A percentile compares a stretch with the other conserved stretches of the same genome.
Evolutionary conservation across 1,140 invertebrate genomes (phyloP).

Genomic region (Ganaspis sp.): DNA sequence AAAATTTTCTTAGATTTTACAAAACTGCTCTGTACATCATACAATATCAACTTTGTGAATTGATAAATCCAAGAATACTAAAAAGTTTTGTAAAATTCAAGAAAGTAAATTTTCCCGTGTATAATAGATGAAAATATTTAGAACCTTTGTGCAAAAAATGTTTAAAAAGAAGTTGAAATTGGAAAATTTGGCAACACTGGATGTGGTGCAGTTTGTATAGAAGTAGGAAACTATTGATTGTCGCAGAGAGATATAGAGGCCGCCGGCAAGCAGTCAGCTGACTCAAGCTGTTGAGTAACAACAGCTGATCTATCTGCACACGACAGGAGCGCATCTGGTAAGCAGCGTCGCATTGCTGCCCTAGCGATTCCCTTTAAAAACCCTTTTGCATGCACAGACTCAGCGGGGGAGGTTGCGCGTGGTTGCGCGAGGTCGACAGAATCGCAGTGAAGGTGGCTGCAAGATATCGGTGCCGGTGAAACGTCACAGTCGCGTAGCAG

Average conservation of each 20-base stretch:
- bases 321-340: slow-evolving; percentile 60
- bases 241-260: slow-evolving; percentile 59
- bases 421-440: slow-evolving; percentile 20
- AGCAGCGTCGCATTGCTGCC: slow-evolving; percentile 64
- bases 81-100: no score
- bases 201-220: neutral
- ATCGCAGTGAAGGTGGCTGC: neutral
- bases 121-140: no score
- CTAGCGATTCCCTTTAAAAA: slow-evolving; percentile 22
- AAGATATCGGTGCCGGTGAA: slow-evolving; percentile 2
- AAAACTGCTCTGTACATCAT: no score
- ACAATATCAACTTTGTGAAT: no score
- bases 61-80: no score
- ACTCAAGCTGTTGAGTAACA: slow-evolving; percentile 67
- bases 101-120: no score
- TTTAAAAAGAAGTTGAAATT: neutral
- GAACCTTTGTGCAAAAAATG: no score
- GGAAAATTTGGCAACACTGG: neutral
- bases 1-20: no score
- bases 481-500: slow-evolving; percentile 21
- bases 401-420: neutral
- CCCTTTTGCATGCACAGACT: neutral
- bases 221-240: slow-evolving; percentile 61
- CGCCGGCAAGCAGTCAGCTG: slow-evolving; percentile 60
- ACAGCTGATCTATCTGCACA: slow-evolving; percentile 65